Conservation (phyloP, 2,888 invertebrate genomes). For the Drosophila kambysellisi region DNA sequence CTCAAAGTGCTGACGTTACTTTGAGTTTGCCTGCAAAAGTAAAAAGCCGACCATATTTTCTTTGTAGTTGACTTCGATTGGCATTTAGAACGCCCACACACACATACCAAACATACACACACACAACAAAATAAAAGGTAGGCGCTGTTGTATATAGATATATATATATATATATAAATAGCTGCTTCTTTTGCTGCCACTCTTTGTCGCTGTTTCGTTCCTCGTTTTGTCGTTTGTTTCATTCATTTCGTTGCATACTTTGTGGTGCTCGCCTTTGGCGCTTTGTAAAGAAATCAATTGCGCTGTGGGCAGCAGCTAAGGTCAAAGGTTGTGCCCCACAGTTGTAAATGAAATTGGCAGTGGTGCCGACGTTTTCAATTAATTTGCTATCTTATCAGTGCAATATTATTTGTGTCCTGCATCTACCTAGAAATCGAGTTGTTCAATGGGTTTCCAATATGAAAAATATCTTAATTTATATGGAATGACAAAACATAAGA, state of each 20-base stretch:
- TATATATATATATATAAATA: conserved; percentile 37
- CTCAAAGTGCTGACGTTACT: no score
- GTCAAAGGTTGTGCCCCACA: conserved; percentile 62
- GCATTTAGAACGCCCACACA: conserved; percentile 46
- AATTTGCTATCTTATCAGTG: conserved; percentile 21
- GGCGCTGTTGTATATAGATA: background rate
- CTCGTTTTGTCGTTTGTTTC: conserved; percentile 38
- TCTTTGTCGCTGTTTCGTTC: conserved; percentile 13
- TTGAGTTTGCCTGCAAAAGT: background rate
- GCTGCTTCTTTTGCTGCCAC: background rate
- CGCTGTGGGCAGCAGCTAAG: conserved; percentile 43
- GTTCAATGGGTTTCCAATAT: background rate
- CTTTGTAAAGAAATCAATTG: conserved; percentile 52
- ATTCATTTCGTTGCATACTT: conserved; percentile 51
- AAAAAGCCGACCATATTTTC: conserved; percentile 17
- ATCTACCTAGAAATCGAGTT: conserved; percentile 5
- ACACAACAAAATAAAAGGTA: background rate
- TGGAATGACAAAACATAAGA: background rate
- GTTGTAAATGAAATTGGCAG: conserved; percentile 54
- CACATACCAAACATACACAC: background rate
- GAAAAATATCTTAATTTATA: background rate
- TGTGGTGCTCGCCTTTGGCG: conserved; percentile 26
- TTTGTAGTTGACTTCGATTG: conserved; percentile 44
- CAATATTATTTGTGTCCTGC: conserved; percentile 2
- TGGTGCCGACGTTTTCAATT: conserved; percentile 25